These are phyloP conservation scores for Acanthurus tractus DNA, from an alignment of 2,797 vertebrate species.

Conservation along the genomic window DNA sequence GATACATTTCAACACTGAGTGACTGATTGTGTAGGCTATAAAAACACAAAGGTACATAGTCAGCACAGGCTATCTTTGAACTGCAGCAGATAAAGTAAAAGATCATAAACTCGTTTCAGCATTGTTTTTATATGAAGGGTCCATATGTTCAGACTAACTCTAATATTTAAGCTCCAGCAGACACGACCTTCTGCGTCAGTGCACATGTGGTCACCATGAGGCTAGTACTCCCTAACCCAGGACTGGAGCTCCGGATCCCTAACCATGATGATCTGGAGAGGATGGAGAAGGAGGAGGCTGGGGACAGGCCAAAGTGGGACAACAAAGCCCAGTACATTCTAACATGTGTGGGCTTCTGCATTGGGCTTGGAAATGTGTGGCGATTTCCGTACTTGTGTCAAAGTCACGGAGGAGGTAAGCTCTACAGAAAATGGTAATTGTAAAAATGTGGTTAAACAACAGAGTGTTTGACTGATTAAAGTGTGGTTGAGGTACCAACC, in stretches of 20 bases:
- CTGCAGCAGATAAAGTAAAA: constrained; percentile 36
- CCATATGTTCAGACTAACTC: neutral
- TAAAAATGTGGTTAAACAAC: neutral
- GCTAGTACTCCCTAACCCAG: constrained; percentile 67
- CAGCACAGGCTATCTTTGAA: constrained; percentile 37
- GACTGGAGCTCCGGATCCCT: constrained; percentile 66
- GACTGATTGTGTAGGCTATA: neutral
- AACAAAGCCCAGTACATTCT: constrained; percentile 96
- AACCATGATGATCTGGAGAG: constrained; percentile 84
- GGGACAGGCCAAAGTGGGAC: constrained; percentile 92
- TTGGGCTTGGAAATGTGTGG: constrained; percentile 96
- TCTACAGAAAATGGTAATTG: neutral
- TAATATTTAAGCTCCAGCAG: neutral
- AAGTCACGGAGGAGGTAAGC: constrained; percentile 94
- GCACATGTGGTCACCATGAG: constrained; percentile 53
- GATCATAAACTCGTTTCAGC: constrained; percentile 37
- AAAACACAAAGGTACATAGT: constrained; percentile 23
- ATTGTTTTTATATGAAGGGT: neutral
- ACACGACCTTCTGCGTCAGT: neutral
- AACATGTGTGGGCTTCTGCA: constrained; percentile 94
- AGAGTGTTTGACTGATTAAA: neutral
- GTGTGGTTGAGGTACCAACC: neutral
- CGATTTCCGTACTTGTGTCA: constrained; percentile 94
- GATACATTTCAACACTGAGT: neutral
- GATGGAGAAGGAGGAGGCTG: constrained; percentile 85